Percentiles rank a stretch among this genome's conserved stretches.
These are phyloP conservation scores for Agonopterix alstromeriana DNA, from an alignment of 2,888 invertebrate species.

Conservation along the genomic window DNA sequence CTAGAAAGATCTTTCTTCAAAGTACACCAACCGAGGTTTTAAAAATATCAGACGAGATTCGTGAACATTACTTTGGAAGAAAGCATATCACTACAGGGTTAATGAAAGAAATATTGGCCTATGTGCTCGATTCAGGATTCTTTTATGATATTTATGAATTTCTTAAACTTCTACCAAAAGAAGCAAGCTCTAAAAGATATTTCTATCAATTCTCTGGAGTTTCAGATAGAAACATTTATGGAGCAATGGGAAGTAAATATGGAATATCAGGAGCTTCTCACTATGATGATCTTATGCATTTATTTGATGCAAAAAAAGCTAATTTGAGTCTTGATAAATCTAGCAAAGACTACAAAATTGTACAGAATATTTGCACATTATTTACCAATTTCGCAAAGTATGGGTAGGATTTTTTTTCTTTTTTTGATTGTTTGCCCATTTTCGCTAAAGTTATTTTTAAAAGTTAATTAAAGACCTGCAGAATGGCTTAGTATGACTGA, in stretches of 20 bases:
- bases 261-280: neutral
- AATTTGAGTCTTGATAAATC: neutral
- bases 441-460: neutral
- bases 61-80: neutral
- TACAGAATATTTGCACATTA: neutral
- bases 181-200: neutral
- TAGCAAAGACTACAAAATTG: neutral
- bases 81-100: neutral
- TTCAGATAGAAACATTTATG: neutral
- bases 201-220: neutral
- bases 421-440: neutral
- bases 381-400: neutral
- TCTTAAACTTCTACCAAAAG: neutral
- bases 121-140: neutral
- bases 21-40: neutral
- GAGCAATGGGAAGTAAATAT: neutral
- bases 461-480: too few species aligned
- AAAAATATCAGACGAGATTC: neutral
- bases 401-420: neutral
- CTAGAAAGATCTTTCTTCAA: neutral
- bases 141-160: neutral
- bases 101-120: neutral
- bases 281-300: neutral
- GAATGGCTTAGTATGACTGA: too few species aligned
- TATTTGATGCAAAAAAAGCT: neutral